phyloP scores from a whole-genome alignment of 2,797 vertebrate genomes.

The Sebastes diploproa region DNA sequence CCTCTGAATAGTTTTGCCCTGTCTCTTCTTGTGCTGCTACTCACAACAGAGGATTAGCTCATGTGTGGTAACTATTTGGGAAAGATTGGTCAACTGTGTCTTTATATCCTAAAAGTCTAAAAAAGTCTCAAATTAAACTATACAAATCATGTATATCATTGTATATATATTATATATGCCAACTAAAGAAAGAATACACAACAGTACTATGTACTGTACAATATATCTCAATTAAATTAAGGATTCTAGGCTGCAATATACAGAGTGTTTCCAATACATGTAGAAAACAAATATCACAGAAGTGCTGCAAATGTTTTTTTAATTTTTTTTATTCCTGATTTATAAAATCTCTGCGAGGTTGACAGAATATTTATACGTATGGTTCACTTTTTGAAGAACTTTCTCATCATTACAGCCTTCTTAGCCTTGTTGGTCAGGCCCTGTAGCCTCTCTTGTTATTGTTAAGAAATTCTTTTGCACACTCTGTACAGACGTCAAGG shows the following conservation, averaged over 20 bases:
- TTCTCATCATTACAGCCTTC: neutral
- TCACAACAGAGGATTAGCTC: neutral
- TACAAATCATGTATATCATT: neutral
- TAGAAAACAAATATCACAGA: neutral
- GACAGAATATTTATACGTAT: neutral
- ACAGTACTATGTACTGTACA: neutral
- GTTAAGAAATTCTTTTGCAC: neutral
- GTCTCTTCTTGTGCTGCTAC: neutral
- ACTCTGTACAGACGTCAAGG: neutral
- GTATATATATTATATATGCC: neutral
- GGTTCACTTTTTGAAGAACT: neutral
- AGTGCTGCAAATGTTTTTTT: neutral
- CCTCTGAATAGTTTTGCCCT: neutral
- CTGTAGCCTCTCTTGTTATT: neutral
- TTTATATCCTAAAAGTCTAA: neutral
- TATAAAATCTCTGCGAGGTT: neutral
- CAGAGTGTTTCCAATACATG: neutral
- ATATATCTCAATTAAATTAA: neutral
- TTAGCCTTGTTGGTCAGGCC: too few species aligned
- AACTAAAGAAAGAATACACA: neutral
- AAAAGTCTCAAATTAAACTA: neutral
- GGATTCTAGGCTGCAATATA: neutral
- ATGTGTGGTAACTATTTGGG: neutral
- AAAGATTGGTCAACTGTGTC: neutral
- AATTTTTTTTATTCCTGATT: neutral